Conservation (phyloP, 2,888 invertebrate genomes). For the Schizaphis graminum region DNA sequence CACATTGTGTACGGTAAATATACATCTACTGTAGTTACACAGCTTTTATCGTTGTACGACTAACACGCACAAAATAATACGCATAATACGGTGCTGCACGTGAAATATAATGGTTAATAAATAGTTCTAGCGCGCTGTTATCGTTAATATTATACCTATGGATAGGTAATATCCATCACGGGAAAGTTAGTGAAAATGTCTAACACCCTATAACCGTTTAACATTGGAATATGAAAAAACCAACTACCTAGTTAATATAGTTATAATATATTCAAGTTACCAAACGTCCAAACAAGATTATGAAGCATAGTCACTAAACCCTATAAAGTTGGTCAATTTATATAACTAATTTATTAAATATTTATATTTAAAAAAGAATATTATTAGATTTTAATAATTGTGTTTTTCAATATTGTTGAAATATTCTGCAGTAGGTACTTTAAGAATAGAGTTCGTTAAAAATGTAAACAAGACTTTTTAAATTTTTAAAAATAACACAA, state of each 20-base stretch:
- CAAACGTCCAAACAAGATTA: not conserved
- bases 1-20: not conserved
- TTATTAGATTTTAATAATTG: not conserved
- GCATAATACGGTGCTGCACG: not conserved
- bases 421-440: not conserved
- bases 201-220: not conserved
- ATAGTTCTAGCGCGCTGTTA: not conserved
- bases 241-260: too few species aligned
- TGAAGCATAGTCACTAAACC: not conserved
- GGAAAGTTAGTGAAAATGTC: not conserved
- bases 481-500: not conserved
- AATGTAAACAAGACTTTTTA: not conserved
- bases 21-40: not conserved
- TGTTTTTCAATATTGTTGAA: not conserved
- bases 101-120: not conserved
- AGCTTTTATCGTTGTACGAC: not conserved
- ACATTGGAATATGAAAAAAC: not conserved
- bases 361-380: not conserved
- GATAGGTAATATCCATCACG: not conserved
- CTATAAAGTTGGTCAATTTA: not conserved
- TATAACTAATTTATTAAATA: not conserved
- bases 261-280: not conserved
- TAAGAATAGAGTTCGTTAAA: not conserved
- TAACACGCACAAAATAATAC: not conserved
- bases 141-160: not conserved